Conservation (phyloP, 92 coral and sea anemone species). For the Parazoanthus atlanticus region DNA sequence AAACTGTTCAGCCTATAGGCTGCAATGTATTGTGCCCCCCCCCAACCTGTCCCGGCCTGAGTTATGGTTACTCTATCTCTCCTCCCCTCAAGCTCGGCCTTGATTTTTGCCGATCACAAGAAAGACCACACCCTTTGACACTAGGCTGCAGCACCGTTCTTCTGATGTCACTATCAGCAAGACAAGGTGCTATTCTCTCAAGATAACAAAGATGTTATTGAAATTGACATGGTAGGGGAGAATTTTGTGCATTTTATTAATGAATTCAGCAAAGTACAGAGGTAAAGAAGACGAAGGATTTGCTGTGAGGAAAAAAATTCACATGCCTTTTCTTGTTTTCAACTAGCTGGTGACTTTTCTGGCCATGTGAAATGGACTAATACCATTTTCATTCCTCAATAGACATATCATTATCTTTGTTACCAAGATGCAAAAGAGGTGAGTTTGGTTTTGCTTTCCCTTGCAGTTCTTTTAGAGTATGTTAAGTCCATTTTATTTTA, state of each 20-base stretch:
- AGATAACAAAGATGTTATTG: not conserved
- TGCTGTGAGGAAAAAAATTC: too few relatives aligned
- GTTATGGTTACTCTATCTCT: too few relatives aligned
- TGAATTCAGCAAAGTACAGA: too few relatives aligned
- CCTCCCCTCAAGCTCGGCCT: too few relatives aligned
- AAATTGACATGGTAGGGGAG: too few relatives aligned
- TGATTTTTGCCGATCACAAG: too few relatives aligned
- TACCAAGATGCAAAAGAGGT: constrained; percentile 98
- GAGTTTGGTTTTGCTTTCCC: constrained; percentile 28
- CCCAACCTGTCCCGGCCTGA: too few relatives aligned
- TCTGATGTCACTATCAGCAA: not conserved
- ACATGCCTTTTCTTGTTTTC: too few relatives aligned
- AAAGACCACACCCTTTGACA: not conserved
- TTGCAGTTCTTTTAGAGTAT: not conserved
- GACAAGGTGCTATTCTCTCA: not conserved
- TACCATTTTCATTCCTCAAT: constrained; percentile 46
- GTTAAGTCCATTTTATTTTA: not conserved
- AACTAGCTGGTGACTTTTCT: not conserved
- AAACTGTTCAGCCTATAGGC: too few relatives aligned
- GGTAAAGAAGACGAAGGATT: not conserved
- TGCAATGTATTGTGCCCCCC: too few relatives aligned
- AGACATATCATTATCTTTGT: constrained; percentile 94
- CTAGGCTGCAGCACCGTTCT: not conserved
- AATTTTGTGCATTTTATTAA: too few relatives aligned
- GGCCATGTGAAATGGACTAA: not conserved